Evolutionary conservation across 1,140 invertebrate genomes (phyloP).

Genomic region (Platyura marginata): DNA sequence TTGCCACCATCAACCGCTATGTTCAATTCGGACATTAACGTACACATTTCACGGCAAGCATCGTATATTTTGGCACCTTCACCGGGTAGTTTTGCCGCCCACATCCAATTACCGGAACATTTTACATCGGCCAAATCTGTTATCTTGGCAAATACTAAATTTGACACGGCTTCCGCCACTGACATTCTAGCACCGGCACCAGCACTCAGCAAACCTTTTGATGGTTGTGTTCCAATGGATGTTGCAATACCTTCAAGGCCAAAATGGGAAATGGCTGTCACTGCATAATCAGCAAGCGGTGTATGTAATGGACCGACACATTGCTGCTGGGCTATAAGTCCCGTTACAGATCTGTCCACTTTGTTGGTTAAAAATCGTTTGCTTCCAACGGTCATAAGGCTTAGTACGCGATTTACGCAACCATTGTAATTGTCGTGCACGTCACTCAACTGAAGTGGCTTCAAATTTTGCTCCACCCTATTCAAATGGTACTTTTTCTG

Average conservation of each 20-base stretch:
- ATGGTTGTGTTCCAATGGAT: slow-evolving; percentile 90
- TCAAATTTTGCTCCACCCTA: slow-evolving; percentile 17
- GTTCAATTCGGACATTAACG: slow-evolving; percentile 66
- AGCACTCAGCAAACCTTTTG: slow-evolving; percentile 73
- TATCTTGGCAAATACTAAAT: slow-evolving; percentile 86
- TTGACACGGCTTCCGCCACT: slow-evolving; percentile 86
- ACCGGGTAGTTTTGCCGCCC: slow-evolving; percentile 84
- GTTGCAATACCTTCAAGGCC: slow-evolving; percentile 68
- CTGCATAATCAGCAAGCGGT: slow-evolving; percentile 83
- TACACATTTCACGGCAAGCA: slow-evolving; percentile 77
- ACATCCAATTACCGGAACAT: slow-evolving; percentile 99
- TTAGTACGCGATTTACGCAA: slow-evolving; percentile 63
- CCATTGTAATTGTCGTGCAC: slow-evolving; percentile 33
- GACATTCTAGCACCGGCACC: slow-evolving; percentile 79
- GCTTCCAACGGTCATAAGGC: slow-evolving; percentile 79
- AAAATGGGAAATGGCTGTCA: slow-evolving; percentile 69
- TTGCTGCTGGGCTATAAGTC: slow-evolving; percentile 89
- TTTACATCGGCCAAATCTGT: slow-evolving; percentile 75
- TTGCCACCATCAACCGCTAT: slow-evolving; percentile 95
- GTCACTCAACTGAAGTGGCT: slow-evolving; percentile 31
- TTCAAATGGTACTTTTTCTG: slow-evolving; percentile 30
- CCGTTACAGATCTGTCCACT: slow-evolving; percentile 94
- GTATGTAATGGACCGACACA: slow-evolving; percentile 93
- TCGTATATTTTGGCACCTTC: slow-evolving; percentile 76
- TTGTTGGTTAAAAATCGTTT: slow-evolving; percentile 91